Percentiles rank a stretch among this genome's conserved stretches.
Conservation (phyloP, 2,888 invertebrate species). For the Ganaspis brasiliensis region DNA sequence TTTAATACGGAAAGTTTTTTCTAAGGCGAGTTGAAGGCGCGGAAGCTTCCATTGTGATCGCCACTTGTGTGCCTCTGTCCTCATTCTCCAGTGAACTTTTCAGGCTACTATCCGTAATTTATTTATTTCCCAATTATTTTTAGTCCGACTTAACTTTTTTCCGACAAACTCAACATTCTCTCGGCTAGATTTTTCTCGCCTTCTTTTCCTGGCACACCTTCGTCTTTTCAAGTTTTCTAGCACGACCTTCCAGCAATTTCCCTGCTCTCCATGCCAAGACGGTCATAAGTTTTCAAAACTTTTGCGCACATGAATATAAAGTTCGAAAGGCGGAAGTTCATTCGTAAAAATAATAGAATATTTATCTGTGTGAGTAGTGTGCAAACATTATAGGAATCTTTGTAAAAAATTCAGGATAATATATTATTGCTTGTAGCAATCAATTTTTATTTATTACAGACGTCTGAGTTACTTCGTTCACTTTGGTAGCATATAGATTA, state of each 20-base stretch:
- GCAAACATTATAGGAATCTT: too few species aligned
- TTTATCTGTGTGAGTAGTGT: neutral
- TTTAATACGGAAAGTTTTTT: slow-evolving; percentile 74
- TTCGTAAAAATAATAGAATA: neutral
- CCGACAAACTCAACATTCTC: slow-evolving; percentile 41
- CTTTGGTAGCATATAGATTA: too few species aligned
- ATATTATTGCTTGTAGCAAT: too few species aligned
- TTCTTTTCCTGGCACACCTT: neutral
- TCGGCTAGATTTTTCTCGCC: neutral
- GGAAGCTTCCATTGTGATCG: slow-evolving; percentile 67
- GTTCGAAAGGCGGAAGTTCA: neutral
- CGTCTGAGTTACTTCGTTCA: too few species aligned
- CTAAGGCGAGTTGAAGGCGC: slow-evolving; percentile 52
- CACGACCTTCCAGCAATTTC: slow-evolving; percentile 3
- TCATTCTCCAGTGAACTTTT: slow-evolving; percentile 58
- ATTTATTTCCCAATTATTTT: slow-evolving; percentile 73
- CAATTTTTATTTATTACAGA: too few species aligned
- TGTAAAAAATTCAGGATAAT: too few species aligned
- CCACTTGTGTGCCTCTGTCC: slow-evolving; percentile 57
- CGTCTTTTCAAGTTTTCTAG: slow-evolving; percentile 18
- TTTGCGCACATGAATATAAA: neutral
- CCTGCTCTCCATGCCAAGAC: neutral
- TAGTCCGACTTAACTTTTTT: slow-evolving; percentile 45
- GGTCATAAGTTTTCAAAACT: slow-evolving; percentile 7
- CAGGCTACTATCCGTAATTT: slow-evolving; percentile 69